phyloP scores from a whole-genome alignment of 2,113 vertebrate genomes.

The Irena cyanogastra region DNA sequence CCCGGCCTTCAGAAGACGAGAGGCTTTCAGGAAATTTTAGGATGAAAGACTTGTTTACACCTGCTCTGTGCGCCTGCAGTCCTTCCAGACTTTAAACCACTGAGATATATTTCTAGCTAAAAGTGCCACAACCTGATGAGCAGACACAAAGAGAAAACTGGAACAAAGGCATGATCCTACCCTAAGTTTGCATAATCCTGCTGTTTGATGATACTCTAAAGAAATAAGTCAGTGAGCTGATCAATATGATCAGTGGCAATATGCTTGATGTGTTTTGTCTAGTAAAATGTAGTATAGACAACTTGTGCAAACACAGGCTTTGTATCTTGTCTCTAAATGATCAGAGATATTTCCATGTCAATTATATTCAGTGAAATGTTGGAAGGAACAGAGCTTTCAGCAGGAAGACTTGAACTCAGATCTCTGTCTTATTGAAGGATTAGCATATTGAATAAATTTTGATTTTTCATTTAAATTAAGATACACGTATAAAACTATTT shows the following conservation, averaged over 20 bases:
- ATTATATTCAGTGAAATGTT: not conserved
- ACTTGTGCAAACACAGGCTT: not conserved
- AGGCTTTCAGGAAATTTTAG: not conserved
- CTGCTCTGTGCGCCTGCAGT: not conserved
- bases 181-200: not conserved
- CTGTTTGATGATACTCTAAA: not conserved
- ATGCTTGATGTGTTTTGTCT: not conserved
- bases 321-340: not conserved
- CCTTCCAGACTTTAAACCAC: not conserved
- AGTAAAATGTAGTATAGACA: not conserved
- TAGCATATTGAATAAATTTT: not conserved
- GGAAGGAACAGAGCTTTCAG: not conserved
- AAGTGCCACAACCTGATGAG: not conserved
- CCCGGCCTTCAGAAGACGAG: not conserved
- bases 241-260: not conserved
- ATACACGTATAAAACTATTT: not conserved
- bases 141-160: not conserved
- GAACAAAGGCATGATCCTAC: not conserved
- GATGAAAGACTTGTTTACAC: conserved; percentile 31
- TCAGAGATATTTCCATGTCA: not conserved
- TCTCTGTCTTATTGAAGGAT: not conserved
- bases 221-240: not conserved
- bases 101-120: not conserved
- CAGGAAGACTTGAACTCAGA: not conserved
- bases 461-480: not conserved